phyloP scores from a whole-genome alignment of 2,113 vertebrate species.

The Corydoras sp. region DNA sequence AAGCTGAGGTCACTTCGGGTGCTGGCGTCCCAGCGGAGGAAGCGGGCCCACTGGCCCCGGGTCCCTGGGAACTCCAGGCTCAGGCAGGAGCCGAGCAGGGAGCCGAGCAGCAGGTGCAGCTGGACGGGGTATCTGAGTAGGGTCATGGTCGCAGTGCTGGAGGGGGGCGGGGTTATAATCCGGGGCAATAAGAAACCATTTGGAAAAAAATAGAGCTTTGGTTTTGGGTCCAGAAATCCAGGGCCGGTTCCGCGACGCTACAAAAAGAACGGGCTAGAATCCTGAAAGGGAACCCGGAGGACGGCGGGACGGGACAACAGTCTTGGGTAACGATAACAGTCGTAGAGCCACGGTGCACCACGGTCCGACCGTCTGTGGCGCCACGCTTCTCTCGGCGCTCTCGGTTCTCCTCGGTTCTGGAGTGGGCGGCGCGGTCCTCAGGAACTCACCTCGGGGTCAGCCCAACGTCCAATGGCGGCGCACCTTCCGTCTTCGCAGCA shows the following conservation, averaged over 20 bases:
- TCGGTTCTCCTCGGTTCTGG: slow-evolving; percentile 11
- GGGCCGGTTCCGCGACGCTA: slow-evolving; percentile 50
- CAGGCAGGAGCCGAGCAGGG: slow-evolving; percentile 76
- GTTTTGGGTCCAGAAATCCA: slow-evolving; percentile 46
- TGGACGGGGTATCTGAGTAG: slow-evolving; percentile 77
- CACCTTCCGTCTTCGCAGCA: slow-evolving; percentile 44
- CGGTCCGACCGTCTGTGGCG: slow-evolving; percentile 35
- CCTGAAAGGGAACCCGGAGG: slow-evolving; percentile 45
- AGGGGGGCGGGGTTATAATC: slow-evolving; percentile 47
- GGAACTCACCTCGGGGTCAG: slow-evolving; percentile 16
- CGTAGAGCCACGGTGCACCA: slow-evolving; percentile 52
- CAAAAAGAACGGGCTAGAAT: slow-evolving; percentile 39
- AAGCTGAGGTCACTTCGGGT: slow-evolving; percentile 92
- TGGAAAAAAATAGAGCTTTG: slow-evolving; percentile 42
- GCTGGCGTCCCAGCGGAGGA: slow-evolving; percentile 98
- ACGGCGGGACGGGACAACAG: slow-evolving; percentile 55
- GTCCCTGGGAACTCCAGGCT: slow-evolving; percentile 89
- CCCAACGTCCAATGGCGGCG: slow-evolving; percentile 44
- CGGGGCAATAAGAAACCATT: slow-evolving; percentile 49
- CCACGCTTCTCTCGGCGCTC: slow-evolving; percentile 7
- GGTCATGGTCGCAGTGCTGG: slow-evolving; percentile 67
- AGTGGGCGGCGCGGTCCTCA: background rate
- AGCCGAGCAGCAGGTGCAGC: slow-evolving; percentile 80
- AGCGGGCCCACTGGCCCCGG: slow-evolving; percentile 95
- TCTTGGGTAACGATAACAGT: slow-evolving; percentile 62